Conservation (phyloP, 2,113 vertebrate species). For the Rhynchomys soricoides region DNA sequence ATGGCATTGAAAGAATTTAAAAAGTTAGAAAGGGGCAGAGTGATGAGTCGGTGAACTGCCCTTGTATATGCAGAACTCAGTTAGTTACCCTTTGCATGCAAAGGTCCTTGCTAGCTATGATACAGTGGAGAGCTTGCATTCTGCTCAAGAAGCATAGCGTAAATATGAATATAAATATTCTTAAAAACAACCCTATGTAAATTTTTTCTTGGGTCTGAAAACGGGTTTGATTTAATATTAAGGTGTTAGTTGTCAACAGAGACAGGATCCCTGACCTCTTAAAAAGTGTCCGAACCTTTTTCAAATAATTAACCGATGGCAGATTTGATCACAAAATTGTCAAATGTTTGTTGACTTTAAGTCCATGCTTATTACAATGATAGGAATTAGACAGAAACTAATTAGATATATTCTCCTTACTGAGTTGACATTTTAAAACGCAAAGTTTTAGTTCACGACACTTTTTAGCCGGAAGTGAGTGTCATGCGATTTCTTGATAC, state of each 20-base stretch:
- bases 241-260: neutral
- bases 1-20: neutral
- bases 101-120: neutral
- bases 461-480: neutral
- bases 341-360: neutral
- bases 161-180: neutral
- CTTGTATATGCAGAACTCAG: neutral
- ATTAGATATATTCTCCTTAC: neutral
- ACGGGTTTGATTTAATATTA: slow-evolving; percentile 26
- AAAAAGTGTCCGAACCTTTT: neutral
- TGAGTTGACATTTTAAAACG: neutral
- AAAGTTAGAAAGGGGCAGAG: neutral
- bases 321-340: neutral
- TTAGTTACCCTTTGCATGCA: neutral
- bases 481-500: neutral
- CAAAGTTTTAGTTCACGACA: slow-evolving; percentile 1
- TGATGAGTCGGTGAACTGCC: neutral
- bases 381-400: neutral
- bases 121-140: neutral
- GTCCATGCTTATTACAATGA: neutral
- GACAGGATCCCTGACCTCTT: neutral
- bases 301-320: slow-evolving; percentile 32
- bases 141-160: neutral
- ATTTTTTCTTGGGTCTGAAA: slow-evolving; percentile 23
- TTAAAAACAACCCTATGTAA: neutral